These are phyloP conservation scores for Ephialtes manifestator DNA, from an alignment of 2,888 invertebrate species.

Conservation along the genomic window DNA sequence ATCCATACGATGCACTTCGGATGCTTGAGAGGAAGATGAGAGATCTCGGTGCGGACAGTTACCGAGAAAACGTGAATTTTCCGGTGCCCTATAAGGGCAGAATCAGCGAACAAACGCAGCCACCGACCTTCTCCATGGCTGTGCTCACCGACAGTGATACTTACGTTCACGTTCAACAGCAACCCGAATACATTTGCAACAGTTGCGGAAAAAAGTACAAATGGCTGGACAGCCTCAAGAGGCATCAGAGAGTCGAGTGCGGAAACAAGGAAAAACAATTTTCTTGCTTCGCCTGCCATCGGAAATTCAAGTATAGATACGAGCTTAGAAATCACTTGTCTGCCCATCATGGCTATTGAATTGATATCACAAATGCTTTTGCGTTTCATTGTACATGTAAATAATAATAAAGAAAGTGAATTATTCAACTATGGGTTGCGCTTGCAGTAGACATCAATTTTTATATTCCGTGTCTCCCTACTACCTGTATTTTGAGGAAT, in stretches of 20 bases:
- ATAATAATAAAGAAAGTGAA: conserved; percentile 11
- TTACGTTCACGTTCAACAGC: conserved; percentile 56
- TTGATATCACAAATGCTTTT: background rate
- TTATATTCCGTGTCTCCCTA: background rate
- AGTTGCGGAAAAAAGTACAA: conserved; percentile 84
- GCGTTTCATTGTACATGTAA: conserved; percentile 12
- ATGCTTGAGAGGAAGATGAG: conserved; percentile 74
- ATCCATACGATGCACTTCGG: conserved; percentile 75
- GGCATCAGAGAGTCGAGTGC: conserved; percentile 86
- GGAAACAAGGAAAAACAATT: conserved; percentile 85
- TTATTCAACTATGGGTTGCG: background rate
- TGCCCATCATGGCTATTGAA: conserved; percentile 72
- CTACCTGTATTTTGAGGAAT: background rate
- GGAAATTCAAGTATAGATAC: conserved; percentile 85
- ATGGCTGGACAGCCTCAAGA: conserved; percentile 84
- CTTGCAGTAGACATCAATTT: background rate
- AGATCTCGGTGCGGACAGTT: conserved; percentile 51
- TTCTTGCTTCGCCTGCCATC: conserved; percentile 83
- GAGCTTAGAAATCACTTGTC: conserved; percentile 84
- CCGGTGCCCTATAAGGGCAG: background rate
- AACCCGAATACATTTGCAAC: conserved; percentile 78
- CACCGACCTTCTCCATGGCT: conserved; percentile 41
- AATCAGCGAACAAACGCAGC: conserved; percentile 31
- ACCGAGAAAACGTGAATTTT: conserved; percentile 23
- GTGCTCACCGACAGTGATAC: conserved; percentile 29